phyloP scores from a whole-genome alignment of 2,888 invertebrate species.

The Neoascia interrupta region DNA sequence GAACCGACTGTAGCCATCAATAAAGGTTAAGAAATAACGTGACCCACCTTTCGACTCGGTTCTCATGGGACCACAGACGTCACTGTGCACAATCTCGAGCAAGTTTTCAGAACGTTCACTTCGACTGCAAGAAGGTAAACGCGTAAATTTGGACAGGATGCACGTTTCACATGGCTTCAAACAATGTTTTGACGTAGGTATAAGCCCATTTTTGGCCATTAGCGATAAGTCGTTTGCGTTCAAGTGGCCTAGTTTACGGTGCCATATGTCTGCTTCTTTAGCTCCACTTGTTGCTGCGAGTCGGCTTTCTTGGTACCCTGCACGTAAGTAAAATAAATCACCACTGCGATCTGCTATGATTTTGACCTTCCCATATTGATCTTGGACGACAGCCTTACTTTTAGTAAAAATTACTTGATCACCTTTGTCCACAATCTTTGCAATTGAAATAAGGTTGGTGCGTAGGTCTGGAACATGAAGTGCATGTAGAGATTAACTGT shows the following conservation, averaged over 20 bases:
- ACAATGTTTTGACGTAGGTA: slow-evolving; percentile 2
- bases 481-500: not conserved
- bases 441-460: slow-evolving; percentile 40
- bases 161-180: slow-evolving; percentile 23
- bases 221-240: not conserved
- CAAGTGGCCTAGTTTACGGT: slow-evolving; percentile 12
- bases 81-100: slow-evolving; percentile 9
- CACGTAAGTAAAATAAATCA: slow-evolving; percentile 46
- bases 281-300: not conserved
- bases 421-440: slow-evolving; percentile 51
- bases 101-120: slow-evolving; percentile 1
- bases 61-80: slow-evolving; percentile 17
- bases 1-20: slow-evolving; percentile 7
- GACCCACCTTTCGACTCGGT: slow-evolving; percentile 4
- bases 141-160: slow-evolving; percentile 4
- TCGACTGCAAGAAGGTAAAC: slow-evolving; percentile 5
- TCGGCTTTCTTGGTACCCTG: not conserved
- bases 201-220: slow-evolving; percentile 25
- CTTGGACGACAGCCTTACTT: slow-evolving; percentile 26
- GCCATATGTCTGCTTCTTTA: slow-evolving; percentile 9
- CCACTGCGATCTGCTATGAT: slow-evolving; percentile 41
- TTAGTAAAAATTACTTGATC: slow-evolving; percentile 45
- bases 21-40: slow-evolving; percentile 14
- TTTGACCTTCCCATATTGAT: slow-evolving; percentile 16
- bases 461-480: slow-evolving; percentile 51